These are phyloP conservation scores for Sebastes nivosus DNA, from an alignment of 2,797 vertebrate genomes.

Conservation along the genomic window DNA sequence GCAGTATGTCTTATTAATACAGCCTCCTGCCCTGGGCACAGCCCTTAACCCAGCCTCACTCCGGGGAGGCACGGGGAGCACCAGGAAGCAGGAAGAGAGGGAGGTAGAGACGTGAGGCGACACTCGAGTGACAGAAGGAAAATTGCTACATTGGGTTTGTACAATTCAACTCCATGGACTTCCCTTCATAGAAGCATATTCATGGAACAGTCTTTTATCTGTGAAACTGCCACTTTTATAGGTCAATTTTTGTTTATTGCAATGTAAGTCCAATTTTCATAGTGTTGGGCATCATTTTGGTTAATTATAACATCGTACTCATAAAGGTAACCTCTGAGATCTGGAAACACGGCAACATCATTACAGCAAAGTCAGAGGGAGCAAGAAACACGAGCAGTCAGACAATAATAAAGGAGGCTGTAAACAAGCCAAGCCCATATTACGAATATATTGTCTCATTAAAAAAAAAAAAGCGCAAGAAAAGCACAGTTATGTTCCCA, in stretches of 20 bases:
- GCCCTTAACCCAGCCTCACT: conserved; percentile 42
- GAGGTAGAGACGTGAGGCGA: not conserved
- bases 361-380: not conserved
- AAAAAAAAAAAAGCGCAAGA: not conserved
- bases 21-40: conserved; percentile 62
- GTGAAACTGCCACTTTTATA: not conserved
- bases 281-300: not conserved
- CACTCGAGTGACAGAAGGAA: not conserved
- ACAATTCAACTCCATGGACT: not conserved
- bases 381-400: not conserved
- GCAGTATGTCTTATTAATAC: conserved; percentile 72
- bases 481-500: not conserved
- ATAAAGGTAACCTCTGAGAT: not conserved
- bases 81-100: not conserved
- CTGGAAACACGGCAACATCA: not conserved
- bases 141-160: not conserved
- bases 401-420: not conserved
- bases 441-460: not conserved
- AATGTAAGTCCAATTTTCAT: not conserved
- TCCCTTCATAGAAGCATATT: not conserved
- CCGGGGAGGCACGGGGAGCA: conserved; percentile 12
- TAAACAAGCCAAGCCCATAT: not conserved
- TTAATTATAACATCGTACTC: not conserved
- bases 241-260: not conserved
- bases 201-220: not conserved